Evolutionary conservation across 2,113 vertebrate species (phyloP), one percentile per base, ranked within the genome.

Genomic region (Eurystomus gularis): DNA sequence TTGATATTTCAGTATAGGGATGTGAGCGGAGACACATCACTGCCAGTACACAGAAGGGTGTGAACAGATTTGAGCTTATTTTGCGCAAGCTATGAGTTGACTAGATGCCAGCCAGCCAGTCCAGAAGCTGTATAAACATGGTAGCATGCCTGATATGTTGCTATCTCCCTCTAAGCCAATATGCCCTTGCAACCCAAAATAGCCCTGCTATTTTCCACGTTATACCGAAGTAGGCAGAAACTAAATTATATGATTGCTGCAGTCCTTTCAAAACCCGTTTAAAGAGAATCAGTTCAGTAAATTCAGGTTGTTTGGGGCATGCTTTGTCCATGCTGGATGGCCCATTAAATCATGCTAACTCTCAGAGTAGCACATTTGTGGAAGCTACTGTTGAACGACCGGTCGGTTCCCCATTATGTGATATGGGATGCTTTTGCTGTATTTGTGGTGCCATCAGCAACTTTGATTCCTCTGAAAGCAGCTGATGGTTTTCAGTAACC

Each of bases 11-110:
- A 33, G 12, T 26, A 62, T 12, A 37, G 28, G 28, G 25, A 65
- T 80, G 18, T 17, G 42, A 79, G 54, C 14, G 26, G 49, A 92
- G 76, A 80, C 5, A 72, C 28, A 76, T 54, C 37, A 40, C n/a
- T 78, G 68, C n/a, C 64, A 86, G n/a, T 58, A 72, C 68, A 83
- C 42, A 81, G 83, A 93, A 91, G 33, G 42, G 7, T 75, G 33
- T 68, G 72, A 94, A 76, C 55, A 95, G 76, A 60, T 95, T 68
- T 93, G 80, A 71, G 82, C 69, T 73, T 69, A 37, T 54, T 95
- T 92, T 92, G 39, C 39, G 37, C 61, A 68, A 64, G 66, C 20
- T 72, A 33, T 21, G 39, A 76, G 49, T 54, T 81, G 76, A 49
- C 21, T 61, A 21, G 42, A 46, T 83, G 78, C 49, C 88, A 97